A percentile compares a stretch with the other conserved stretches of the same genome.
phyloP scores from a whole-genome alignment of 2,797 vertebrate species.

The Myotis findleyi region DNA sequence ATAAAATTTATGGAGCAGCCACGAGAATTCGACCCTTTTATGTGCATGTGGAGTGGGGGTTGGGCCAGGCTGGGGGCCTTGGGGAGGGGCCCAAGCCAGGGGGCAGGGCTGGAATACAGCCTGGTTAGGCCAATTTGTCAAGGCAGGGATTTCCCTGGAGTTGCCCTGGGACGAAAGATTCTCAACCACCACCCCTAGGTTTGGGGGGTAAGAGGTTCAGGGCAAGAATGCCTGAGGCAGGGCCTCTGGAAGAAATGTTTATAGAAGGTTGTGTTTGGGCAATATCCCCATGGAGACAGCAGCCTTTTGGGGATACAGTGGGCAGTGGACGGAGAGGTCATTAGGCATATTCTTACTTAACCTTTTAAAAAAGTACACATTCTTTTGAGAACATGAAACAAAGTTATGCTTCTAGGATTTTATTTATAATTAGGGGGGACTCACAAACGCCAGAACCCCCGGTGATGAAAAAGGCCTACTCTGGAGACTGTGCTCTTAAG shows the following conservation, averaged over 20 bases:
- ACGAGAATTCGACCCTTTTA: constrained; percentile 85
- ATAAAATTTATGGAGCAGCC: constrained; percentile 90
- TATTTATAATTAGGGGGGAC: constrained; percentile 34
- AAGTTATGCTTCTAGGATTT: neutral
- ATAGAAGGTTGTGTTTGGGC: neutral
- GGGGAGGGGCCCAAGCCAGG: constrained; percentile 63
- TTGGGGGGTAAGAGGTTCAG: constrained; percentile 40
- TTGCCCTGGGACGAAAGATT: constrained; percentile 67
- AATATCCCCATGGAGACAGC: neutral
- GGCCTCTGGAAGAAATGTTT: constrained; percentile 13
- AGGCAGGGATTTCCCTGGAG: constrained; percentile 78
- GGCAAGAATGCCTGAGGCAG: constrained; percentile 7
- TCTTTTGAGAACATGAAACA: constrained; percentile 46
- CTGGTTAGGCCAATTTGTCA: constrained; percentile 73
- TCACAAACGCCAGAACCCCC: neutral
- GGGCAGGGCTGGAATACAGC: constrained; percentile 70
- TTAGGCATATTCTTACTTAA: neutral
- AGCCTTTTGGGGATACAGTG: neutral
- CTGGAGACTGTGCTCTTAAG: neutral
- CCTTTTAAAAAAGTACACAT: neutral
- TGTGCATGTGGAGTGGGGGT: constrained; percentile 81
- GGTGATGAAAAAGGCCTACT: neutral
- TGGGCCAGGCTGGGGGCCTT: constrained; percentile 64
- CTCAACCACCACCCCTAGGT: constrained; percentile 44
- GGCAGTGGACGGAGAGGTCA: neutral